phyloP scores from a whole-genome alignment of 2,888 invertebrate genomes.

The Meiosimyza platycephala region DNA sequence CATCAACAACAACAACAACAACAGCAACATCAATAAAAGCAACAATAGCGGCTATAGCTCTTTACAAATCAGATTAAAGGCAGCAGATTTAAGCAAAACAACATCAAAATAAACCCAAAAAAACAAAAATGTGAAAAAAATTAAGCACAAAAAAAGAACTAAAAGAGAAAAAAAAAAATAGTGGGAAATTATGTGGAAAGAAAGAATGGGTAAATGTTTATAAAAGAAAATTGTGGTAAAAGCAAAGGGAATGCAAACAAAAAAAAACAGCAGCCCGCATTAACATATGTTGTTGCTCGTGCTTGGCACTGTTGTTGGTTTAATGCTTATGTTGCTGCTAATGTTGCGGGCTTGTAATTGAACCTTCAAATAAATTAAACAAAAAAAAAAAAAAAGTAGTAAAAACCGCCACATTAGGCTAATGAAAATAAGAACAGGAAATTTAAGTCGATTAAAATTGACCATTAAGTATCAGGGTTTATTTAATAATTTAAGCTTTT shows the following conservation, averaged over 20 bases:
- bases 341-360: constrained; percentile 27
- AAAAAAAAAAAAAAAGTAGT: neutral
- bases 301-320: neutral
- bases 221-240: constrained; percentile 13
- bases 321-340: neutral
- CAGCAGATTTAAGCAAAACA: neutral
- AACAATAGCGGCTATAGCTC: constrained; percentile 1
- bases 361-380: constrained; percentile 29
- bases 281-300: constrained; percentile 33
- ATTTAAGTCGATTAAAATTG: no score
- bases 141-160: constrained; percentile 12
- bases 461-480: no score
- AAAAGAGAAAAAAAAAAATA: neutral
- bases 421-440: no score
- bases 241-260: constrained; percentile 10
- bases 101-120: constrained; percentile 7
- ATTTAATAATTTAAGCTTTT: no score
- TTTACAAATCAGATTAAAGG: constrained; percentile 14
- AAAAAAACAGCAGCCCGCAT: constrained; percentile 25
- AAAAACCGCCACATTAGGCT: no score
- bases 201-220: constrained; percentile 12
- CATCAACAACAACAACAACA: neutral
- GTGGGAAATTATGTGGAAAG: constrained; percentile 17
- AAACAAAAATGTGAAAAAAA: neutral
- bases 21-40: neutral